Percentiles rank a stretch among this genome's conserved stretches.
phyloP scores from a whole-genome alignment of 2,797 vertebrate species.

The Labeo calbasu region DNA sequence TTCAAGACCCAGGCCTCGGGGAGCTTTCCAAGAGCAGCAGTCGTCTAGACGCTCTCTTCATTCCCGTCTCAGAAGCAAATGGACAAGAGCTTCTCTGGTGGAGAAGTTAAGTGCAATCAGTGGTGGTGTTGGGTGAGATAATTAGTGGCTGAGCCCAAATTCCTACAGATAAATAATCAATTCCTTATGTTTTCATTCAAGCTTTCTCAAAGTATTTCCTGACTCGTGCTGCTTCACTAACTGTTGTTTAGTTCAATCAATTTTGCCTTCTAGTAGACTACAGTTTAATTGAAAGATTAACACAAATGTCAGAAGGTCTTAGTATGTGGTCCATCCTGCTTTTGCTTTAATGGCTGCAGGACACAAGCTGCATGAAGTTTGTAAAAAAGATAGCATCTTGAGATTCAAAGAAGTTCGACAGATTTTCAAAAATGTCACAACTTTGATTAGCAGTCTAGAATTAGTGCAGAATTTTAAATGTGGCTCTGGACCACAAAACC shows the following conservation, averaged over 20 bases:
- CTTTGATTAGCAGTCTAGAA: not conserved
- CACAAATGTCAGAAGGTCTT: not conserved
- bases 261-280: not conserved
- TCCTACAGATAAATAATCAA: not conserved
- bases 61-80: not conserved
- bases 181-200: not conserved
- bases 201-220: not conserved
- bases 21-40: constrained; percentile 2
- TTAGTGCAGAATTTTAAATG: not conserved
- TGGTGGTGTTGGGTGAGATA: not conserved
- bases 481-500: no score
- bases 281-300: not conserved
- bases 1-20: not conserved
- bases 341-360: not conserved
- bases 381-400: not conserved
- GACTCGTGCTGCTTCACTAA: not conserved
- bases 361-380: not conserved
- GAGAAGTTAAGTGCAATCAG: not conserved
- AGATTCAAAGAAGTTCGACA: not conserved
- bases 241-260: not conserved
- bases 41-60: constrained; percentile 5
- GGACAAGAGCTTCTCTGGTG: not conserved
- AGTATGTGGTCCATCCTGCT: not conserved
- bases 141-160: not conserved
- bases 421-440: not conserved